phyloP scores from a whole-genome alignment of 1,140 invertebrate species.

The Cydia fagiglandana region DNA sequence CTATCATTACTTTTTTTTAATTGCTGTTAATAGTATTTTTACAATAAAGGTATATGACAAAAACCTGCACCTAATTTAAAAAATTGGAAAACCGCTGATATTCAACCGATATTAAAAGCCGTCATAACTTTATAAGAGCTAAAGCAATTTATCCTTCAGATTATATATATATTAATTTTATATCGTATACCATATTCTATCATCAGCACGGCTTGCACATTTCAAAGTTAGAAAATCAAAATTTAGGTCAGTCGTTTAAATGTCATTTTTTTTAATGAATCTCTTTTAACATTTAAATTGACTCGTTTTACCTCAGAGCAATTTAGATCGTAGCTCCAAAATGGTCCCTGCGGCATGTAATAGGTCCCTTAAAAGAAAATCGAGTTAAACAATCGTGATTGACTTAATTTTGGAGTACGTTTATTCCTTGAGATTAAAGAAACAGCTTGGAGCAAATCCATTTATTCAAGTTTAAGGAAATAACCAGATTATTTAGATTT shows the following conservation, averaged over 20 bases:
- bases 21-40: not conserved
- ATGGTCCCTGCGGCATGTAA: slow-evolving; percentile 70
- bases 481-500: not conserved
- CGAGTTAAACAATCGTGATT: slow-evolving; percentile 74
- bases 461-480: not conserved
- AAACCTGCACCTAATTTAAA: too few relatives aligned
- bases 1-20: not conserved
- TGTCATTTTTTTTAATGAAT: slow-evolving; percentile 67
- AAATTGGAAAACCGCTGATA: too few relatives aligned
- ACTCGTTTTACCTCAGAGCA: slow-evolving; percentile 68
- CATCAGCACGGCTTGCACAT: too few relatives aligned
- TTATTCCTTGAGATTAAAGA: slow-evolving; percentile 67
- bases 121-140: too few relatives aligned
- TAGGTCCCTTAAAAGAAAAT: slow-evolving; percentile 74
- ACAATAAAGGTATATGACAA: too few relatives aligned
- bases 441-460: slow-evolving; percentile 41
- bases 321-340: slow-evolving; percentile 66
- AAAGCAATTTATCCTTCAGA: too few relatives aligned
- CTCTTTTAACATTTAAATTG: slow-evolving; percentile 75
- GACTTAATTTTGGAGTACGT: slow-evolving; percentile 67
- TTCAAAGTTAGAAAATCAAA: slow-evolving; percentile 34
- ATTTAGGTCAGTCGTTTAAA: slow-evolving; percentile 42
- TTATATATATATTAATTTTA: too few relatives aligned
- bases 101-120: too few relatives aligned
- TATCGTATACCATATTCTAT: too few relatives aligned